Percentiles rank a stretch among this genome's conserved stretches.
Evolutionary conservation across 2,888 invertebrate species (phyloP).

Genomic region (Diloba caeruleocephala): DNA sequence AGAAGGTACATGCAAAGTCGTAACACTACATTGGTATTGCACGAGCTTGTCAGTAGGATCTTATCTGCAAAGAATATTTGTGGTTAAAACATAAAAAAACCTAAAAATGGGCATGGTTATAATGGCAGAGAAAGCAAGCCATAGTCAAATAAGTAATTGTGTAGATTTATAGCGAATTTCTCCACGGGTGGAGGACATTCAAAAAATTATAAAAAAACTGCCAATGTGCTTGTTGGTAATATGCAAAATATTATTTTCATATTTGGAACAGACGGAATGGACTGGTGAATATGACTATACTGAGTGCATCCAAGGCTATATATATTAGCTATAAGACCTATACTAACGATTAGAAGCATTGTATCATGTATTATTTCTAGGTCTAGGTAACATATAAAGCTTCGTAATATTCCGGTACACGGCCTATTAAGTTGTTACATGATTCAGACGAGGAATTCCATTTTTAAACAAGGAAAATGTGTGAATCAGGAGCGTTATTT

Average conservation of each 20-base stretch:
- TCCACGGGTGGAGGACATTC: constrained; percentile 27
- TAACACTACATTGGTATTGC: constrained; percentile 54
- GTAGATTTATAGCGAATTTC: constrained; percentile 47
- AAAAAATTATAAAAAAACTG: constrained; percentile 8
- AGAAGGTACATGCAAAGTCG: constrained; percentile 38
- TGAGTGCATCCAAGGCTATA: constrained; percentile 17
- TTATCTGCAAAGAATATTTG: constrained; percentile 49
- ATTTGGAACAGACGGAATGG: constrained; percentile 1
- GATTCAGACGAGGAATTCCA: constrained; percentile 48
- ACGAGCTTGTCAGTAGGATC: constrained; percentile 41
- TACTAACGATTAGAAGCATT: constrained; percentile 7
- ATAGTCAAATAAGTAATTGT: constrained; percentile 31
- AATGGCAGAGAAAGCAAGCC: constrained; percentile 51
- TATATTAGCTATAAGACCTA: constrained; percentile 11
- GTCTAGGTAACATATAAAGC: constrained; percentile 40
- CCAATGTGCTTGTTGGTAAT: background rate
- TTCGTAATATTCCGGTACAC: constrained; percentile 15
- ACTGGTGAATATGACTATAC: constrained; percentile 4
- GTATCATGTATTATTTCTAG: constrained; percentile 26
- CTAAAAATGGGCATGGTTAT: constrained; percentile 28
- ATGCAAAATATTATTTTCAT: background rate
- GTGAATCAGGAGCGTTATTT: constrained; percentile 51
- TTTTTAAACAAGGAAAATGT: constrained; percentile 53
- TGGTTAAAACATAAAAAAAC: constrained; percentile 30
- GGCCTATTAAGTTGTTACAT: constrained; percentile 35